These are phyloP conservation scores for Sinocyclocheilus rhinocerous DNA, from an alignment of 2,113 vertebrate genomes.

Conservation along the genomic window DNA sequence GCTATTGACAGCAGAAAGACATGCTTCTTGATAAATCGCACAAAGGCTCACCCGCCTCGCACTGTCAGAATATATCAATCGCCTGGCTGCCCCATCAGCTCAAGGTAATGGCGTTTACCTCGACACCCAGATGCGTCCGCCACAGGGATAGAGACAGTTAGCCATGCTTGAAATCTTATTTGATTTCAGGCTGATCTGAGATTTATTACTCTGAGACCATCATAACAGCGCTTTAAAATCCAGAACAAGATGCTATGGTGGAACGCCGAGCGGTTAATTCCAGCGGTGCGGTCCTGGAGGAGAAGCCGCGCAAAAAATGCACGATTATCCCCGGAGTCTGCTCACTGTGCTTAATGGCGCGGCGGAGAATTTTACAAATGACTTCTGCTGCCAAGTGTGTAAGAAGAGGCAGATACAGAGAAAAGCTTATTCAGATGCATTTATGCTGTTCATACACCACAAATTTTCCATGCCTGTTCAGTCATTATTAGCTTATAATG, in stretches of 20 bases:
- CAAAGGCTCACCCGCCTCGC: slow-evolving; percentile 55
- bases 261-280: not conserved
- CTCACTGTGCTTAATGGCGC: slow-evolving; percentile 36
- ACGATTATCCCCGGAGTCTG: slow-evolving; percentile 28
- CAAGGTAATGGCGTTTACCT: slow-evolving; percentile 61
- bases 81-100: slow-evolving; percentile 70
- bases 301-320: not conserved
- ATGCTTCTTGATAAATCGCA: slow-evolving; percentile 73
- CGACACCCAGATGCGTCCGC: slow-evolving; percentile 44
- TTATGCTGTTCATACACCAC: not conserved
- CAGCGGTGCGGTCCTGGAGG: not conserved
- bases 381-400: slow-evolving; percentile 15
- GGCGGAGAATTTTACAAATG: slow-evolving; percentile 19
- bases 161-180: slow-evolving; percentile 72
- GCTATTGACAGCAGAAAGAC: slow-evolving; percentile 67
- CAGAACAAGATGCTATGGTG: slow-evolving; percentile 62
- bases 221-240: slow-evolving; percentile 47
- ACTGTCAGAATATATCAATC: slow-evolving; percentile 74
- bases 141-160: slow-evolving; percentile 65
- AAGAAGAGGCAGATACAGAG: slow-evolving; percentile 15
- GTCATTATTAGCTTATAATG: slow-evolving; percentile 18
- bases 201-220: slow-evolving; percentile 65
- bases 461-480: not conserved
- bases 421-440: slow-evolving; percentile 13
- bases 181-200: slow-evolving; percentile 64